phyloP scores from a whole-genome alignment of 2,797 vertebrate species.

The Salmo trutta region DNA sequence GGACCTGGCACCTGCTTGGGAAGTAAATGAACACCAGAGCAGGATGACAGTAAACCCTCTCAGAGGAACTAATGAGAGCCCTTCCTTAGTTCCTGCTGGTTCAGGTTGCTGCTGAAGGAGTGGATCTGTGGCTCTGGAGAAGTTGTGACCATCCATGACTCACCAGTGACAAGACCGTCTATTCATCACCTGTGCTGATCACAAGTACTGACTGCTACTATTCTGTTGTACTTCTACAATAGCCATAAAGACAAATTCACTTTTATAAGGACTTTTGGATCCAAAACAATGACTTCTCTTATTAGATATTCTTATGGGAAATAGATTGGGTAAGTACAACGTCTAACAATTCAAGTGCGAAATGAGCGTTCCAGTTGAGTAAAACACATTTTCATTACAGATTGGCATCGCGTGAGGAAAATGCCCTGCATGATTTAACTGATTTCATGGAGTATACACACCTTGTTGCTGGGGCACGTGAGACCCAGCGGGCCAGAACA shows the following conservation, averaged over 20 bases:
- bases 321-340: conserved; percentile 14
- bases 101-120: not conserved
- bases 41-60: conserved; percentile 25
- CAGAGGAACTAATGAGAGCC: not conserved
- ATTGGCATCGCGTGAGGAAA: not conserved
- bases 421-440: not conserved
- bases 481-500: conserved; percentile 25
- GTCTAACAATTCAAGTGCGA: not conserved
- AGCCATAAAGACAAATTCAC: not conserved
- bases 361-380: conserved; percentile 32
- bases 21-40: conserved; percentile 24
- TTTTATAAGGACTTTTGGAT: not conserved
- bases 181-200: not conserved
- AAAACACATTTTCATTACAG: conserved; percentile 37
- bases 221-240: not conserved
- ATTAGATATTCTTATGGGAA: not conserved
- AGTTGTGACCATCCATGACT: not conserved
- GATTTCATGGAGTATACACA: conserved; percentile 28
- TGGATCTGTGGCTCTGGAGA: not conserved
- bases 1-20: not conserved
- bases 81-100: not conserved
- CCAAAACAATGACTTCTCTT: conserved; percentile 1
- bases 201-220: not conserved
- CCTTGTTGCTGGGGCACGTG: conserved; percentile 20
- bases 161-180: not conserved